These are phyloP conservation scores for Mya arenaria DNA, from an alignment of 1,140 invertebrate species.

Conservation along the genomic window DNA sequence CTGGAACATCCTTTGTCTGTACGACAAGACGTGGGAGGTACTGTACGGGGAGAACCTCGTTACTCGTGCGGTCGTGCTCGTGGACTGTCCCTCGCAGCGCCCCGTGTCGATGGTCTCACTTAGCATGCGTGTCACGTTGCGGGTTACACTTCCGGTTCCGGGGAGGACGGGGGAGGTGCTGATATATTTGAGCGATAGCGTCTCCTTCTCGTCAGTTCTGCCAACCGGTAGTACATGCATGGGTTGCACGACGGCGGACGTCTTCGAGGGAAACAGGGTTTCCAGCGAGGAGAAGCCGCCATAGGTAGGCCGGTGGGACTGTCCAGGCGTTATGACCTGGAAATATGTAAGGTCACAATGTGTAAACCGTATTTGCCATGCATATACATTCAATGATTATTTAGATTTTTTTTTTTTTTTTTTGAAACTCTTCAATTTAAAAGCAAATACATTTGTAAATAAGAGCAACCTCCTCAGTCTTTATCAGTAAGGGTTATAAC, in stretches of 20 bases:
- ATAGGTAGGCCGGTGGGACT: not conserved
- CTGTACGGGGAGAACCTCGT: constrained; percentile 15
- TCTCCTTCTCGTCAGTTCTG: constrained; percentile 42
- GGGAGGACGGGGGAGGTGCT: constrained; percentile 31
- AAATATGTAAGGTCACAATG: too few relatives aligned
- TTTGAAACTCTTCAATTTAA: too few relatives aligned
- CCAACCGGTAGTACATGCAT: not conserved
- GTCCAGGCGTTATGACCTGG: too few relatives aligned
- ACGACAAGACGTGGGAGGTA: constrained; percentile 37
- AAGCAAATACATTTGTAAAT: too few relatives aligned
- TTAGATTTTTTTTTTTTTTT: too few relatives aligned
- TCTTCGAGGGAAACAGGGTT: constrained; percentile 20
- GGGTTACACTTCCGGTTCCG: constrained; percentile 38
- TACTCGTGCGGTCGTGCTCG: not conserved
- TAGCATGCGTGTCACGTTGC: constrained; percentile 48
- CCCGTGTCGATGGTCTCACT: not conserved
- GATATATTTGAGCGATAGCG: not conserved
- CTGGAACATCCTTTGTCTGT: constrained; percentile 30
- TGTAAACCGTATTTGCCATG: too few relatives aligned
- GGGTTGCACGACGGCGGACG: constrained; percentile 40
- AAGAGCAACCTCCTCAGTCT: too few relatives aligned
- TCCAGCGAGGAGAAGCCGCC: constrained; percentile 6
- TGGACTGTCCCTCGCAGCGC: not conserved
- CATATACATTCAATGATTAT: too few relatives aligned
- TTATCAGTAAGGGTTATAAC: too few relatives aligned